These are phyloP conservation scores for Stegodyphus dumicola DNA, from an alignment of 1,140 invertebrate species.

Conservation along the genomic window DNA sequence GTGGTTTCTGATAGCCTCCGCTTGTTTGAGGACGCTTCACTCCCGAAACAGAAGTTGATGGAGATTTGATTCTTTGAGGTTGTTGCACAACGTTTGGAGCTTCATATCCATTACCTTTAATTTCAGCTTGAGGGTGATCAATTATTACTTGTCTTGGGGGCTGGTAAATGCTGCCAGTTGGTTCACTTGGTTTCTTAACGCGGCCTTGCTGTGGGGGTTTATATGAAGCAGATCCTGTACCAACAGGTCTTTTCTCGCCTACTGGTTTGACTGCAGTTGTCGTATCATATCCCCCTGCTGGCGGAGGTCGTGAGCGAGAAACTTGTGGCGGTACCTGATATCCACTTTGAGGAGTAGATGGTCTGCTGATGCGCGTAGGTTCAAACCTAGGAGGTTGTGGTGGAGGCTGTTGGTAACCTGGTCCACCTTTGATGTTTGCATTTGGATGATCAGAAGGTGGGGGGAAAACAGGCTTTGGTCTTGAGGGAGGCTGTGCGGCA, in stretches of 20 bases:
- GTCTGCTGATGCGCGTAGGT: slow-evolving; percentile 38
- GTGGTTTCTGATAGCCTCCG: not conserved
- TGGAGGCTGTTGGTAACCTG: slow-evolving; percentile 46
- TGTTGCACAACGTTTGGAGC: slow-evolving; percentile 3
- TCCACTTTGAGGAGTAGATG: slow-evolving; percentile 30
- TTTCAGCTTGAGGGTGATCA: slow-evolving; percentile 42
- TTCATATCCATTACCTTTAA: slow-evolving; percentile 34
- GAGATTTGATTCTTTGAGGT: slow-evolving; percentile 41
- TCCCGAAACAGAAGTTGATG: slow-evolving; percentile 18
- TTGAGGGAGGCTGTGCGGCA: slow-evolving; percentile 1
- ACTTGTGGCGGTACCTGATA: slow-evolving; percentile 2
- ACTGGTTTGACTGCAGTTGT: slow-evolving; percentile 11
- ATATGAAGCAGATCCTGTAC: slow-evolving; percentile 21
- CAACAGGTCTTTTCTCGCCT: slow-evolving; percentile 16
- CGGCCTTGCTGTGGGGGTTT: slow-evolving; percentile 26
- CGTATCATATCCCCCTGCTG: not conserved
- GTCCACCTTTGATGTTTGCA: slow-evolving; percentile 55
- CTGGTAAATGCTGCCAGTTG: slow-evolving; percentile 31
- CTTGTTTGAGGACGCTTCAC: slow-evolving; percentile 28
- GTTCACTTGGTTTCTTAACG: slow-evolving; percentile 44
- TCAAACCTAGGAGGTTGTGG: slow-evolving; percentile 54
- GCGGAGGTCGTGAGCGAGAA: not conserved
- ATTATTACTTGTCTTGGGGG: slow-evolving; percentile 40
- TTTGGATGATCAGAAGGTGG: slow-evolving; percentile 54
- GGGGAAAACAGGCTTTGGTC: slow-evolving; percentile 52